Evolutionary conservation across 2,113 vertebrate genomes (phyloP), one percentile per base, ranked within the genome.

Genomic region (Ceyx melanurus): DNA sequence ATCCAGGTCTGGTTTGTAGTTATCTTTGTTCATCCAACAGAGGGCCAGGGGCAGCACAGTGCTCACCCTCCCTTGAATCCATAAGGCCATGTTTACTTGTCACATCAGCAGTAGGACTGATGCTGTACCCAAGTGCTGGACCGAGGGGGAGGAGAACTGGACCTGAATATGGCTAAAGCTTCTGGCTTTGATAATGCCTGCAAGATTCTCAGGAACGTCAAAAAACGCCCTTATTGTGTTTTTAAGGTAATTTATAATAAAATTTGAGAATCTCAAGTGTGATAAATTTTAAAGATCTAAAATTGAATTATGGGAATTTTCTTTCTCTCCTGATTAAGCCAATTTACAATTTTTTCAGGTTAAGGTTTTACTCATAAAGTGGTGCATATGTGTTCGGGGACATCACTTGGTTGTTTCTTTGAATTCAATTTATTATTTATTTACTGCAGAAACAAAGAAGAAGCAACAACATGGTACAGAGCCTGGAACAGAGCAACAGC

Each of bases 391-490:
- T 67, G 29, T 23, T 74, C 25, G 23, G 56, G 66, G 20, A 84
- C 15, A 58, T 25, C 26, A 73, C 58, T 68, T 26, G 14, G 28
- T 51, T 62, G 40, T 50, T 84, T 79, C 54, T 86, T 72, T 65
- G 11, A 82, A 80, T 77, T 64, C 40, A 26, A 76, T 40, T 82
- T 26, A 70, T 76, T 73, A 51, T 31, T 83, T 83, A 60, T 42
- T 89, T 83, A 57, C 61, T 78, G 76, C 18, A 89, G 70, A 88
- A 95, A 87, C 28, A 93, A 77, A 77, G 68, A 71, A 43, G 43
- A 88, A 75, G 42, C 35, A 82, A 77, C 50, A 74, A n/a, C 33
- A 40, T 4, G 10, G 45, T 74, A 58, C 33, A 67, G 40, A 89
- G 43, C 43, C 85, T 70, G 29, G 67, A 79, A 72, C 37, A 40